A percentile compares a stretch with the other conserved stretches of the same genome.
These are phyloP conservation scores for Pangasius larnaudii DNA, from an alignment of 2,797 vertebrate genomes.

Conservation along the genomic window DNA sequence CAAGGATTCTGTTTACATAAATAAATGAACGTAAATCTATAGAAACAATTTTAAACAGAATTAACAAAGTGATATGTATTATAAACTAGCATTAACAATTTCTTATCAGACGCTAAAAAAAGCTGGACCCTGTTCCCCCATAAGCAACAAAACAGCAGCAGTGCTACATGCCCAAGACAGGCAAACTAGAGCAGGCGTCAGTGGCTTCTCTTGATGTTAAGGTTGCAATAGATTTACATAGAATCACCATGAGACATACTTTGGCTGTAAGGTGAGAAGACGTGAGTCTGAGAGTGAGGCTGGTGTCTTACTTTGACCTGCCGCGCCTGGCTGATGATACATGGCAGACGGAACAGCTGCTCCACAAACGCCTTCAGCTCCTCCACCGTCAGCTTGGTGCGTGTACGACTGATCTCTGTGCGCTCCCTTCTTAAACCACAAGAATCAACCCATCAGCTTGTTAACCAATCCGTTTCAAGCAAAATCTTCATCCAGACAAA, in stretches of 20 bases:
- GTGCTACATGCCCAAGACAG: not conserved
- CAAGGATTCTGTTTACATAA: too few relatives aligned
- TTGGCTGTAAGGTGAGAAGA: not conserved
- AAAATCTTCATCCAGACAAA: not conserved
- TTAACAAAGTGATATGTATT: not conserved
- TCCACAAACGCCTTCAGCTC: slow-evolving; percentile 97
- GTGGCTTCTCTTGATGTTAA: not conserved
- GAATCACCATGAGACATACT: not conserved
- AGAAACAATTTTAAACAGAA: not conserved
- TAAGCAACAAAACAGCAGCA: not conserved
- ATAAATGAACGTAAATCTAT: not conserved
- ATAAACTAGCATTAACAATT: not conserved
- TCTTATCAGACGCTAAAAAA: not conserved
- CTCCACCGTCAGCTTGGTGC: slow-evolving; percentile 94
- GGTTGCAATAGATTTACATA: not conserved
- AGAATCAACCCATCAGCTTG: not conserved
- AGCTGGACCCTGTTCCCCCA: not conserved
- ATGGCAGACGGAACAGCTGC: slow-evolving; percentile 92
- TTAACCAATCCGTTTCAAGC: not conserved
- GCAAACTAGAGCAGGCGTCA: not conserved
- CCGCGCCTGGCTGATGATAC: slow-evolving; percentile 92
- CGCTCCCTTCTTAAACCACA: slow-evolving; percentile 77
- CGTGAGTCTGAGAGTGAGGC: not conserved
- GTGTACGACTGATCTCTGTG: slow-evolving; percentile 82
- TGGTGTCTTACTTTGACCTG: slow-evolving; percentile 88